Evolutionary conservation across 2,888 invertebrate genomes (phyloP).

Genomic region (Perdita meconis): DNA sequence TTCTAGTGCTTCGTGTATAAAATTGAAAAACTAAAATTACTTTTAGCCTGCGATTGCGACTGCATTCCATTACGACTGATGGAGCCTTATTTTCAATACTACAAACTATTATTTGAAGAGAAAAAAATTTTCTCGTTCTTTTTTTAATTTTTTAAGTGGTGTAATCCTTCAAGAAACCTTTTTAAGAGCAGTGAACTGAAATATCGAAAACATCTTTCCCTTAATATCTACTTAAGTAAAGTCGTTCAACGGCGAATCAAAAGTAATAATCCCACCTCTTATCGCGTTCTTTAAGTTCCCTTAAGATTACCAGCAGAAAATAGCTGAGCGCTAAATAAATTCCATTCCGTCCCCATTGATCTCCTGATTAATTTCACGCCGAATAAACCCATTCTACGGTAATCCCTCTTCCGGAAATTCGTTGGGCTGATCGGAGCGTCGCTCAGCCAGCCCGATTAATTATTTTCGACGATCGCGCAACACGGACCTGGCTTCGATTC

Average conservation of each 20-base stretch:
- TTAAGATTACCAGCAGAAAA: not conserved
- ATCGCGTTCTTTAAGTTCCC: not conserved
- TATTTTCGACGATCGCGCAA: constrained; percentile 62
- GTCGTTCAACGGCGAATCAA: not conserved
- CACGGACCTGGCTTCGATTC: constrained; percentile 45
- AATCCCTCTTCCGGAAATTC: constrained; percentile 23
- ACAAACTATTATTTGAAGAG: too few species aligned
- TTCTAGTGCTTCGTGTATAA: too few species aligned
- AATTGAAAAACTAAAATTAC: too few species aligned
- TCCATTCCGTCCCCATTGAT: constrained; percentile 8
- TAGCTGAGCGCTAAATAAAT: constrained; percentile 37
- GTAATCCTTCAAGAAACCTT: too few species aligned
- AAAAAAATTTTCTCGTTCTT: too few species aligned
- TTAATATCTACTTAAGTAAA: not conserved
- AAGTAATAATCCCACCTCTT: not conserved
- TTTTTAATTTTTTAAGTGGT: too few species aligned
- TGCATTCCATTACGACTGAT: too few species aligned
- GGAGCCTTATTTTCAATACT: too few species aligned
- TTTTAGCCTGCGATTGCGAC: too few species aligned
- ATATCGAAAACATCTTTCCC: too few species aligned
- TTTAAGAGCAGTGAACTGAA: too few species aligned
- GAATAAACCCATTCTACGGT: constrained; percentile 38
- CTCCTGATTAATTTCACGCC: constrained; percentile 50
- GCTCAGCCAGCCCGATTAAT: constrained; percentile 48
- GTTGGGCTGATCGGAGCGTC: constrained; percentile 14